Base-by-base conservation (phyloP, 2,113 vertebrate species). In the Channa maculata region DNA sequence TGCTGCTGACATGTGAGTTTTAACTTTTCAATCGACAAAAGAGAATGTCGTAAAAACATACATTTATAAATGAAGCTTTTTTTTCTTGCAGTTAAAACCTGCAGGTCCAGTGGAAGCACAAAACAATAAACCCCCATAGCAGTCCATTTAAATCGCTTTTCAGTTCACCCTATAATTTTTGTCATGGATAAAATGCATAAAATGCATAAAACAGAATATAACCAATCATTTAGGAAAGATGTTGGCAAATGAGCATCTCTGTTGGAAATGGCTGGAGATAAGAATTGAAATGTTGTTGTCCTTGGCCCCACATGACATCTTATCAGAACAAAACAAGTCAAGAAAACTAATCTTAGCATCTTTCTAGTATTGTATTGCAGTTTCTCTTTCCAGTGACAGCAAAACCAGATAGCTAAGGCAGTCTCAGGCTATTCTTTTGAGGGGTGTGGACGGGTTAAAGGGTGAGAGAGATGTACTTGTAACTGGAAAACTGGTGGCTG, bases 361-460 rank as follows among this genome's bases (percentile, higher is more conserved):
- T 77, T 71, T 2, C 49, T 50, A 8, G 41, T 76, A 80, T 87
- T 44, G 75, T 8, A 50, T 88, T 53, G 5, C 80, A 77, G 46
- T 43, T 75, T 73, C 45, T 65, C 15, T 65, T 83, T 86, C 77
- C 83, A 65, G 67, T 65, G 61, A 73, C 59, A 65, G 60, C 13
- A 24, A 24, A 52, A 78, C 68, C 38, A 34, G 52, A 66, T 6
- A 41, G n/a, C 39, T 49, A 2, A 43, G 38, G 11, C 4, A 1
- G 61, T 1, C 36, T 58, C 12, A 5, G 76, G 39, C 80, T 88
- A 55, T 85, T 80, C 34, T 80, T 83, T 45, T 8, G 7, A 64
- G 12, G 61, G 71, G 71, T 81, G 87, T 61, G 72, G 79, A 41
- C 45, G 50, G 77, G 24, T 13, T 75, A 5, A 62, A 70, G 79